These are phyloP conservation scores for Xerus inauris DNA, from an alignment of 2,113 vertebrate species.

Conservation along the genomic window DNA sequence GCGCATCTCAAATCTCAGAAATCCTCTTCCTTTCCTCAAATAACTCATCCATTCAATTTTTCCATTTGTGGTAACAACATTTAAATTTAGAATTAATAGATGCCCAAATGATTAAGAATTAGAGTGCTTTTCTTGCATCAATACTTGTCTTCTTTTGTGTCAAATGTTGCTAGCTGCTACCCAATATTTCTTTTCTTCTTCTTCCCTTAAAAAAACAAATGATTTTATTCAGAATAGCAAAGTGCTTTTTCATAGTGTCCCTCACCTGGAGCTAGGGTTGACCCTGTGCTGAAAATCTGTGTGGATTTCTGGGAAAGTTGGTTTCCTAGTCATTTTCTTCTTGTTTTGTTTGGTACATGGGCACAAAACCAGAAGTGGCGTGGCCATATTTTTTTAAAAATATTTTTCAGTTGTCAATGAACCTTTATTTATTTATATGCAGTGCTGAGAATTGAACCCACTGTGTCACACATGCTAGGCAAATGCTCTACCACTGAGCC, in stretches of 20 bases:
- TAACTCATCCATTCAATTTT: background rate
- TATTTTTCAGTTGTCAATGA: no score
- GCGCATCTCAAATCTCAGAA: slow-evolving; percentile 20
- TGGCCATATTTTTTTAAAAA: background rate
- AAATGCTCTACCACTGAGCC: no score
- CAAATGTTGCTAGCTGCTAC: background rate
- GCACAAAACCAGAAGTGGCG: background rate
- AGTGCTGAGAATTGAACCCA: no score
- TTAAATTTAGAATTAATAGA: slow-evolving; percentile 19
- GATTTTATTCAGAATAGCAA: background rate
- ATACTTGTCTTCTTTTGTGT: background rate
- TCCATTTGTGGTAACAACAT: background rate
- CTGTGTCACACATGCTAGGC: no score
- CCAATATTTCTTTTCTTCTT: background rate
- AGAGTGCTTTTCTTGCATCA: background rate
- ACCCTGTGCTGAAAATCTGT: background rate
- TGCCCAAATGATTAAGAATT: slow-evolving; percentile 16
- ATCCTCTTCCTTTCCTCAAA: background rate
- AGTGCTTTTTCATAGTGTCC: background rate
- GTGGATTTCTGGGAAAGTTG: background rate
- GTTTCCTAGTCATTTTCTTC: slow-evolving; percentile 6
- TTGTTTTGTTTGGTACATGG: background rate
- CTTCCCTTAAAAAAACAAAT: background rate
- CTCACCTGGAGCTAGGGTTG: background rate
- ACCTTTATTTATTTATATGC: no score